phyloP scores from a whole-genome alignment of 1,140 invertebrate species.

The Halesus radiatus region DNA sequence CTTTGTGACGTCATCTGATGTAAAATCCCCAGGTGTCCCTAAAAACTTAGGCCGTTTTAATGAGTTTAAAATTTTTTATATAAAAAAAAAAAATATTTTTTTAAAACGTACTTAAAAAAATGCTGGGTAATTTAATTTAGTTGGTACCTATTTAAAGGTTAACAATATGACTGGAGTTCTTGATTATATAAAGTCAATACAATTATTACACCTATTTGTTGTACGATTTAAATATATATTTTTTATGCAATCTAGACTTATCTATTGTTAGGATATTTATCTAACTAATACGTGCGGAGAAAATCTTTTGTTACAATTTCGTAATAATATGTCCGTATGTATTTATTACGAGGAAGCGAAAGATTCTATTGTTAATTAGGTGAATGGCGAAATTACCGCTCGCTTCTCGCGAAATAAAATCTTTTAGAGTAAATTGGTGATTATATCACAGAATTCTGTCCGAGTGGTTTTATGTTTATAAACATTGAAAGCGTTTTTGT shows the following conservation, averaged over 20 bases:
- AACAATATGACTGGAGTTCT: too few species aligned
- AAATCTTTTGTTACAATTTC: conserved; percentile 35
- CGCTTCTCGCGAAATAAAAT: conserved; percentile 24
- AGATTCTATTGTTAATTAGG: conserved; percentile 38
- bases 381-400: conserved; percentile 16
- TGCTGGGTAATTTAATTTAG: too few species aligned
- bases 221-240: too few species aligned
- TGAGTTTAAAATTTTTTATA: too few species aligned
- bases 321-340: neutral
- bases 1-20: too few species aligned
- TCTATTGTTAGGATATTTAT: neutral
- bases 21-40: too few species aligned
- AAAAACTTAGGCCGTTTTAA: too few species aligned
- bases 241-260: neutral
- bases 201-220: too few species aligned
- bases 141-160: too few species aligned
- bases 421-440: conserved; percentile 10
- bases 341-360: conserved; percentile 35
- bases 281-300: neutral
- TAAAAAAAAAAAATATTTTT: too few species aligned
- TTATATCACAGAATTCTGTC: conserved; percentile 15
- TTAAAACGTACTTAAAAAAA: too few species aligned
- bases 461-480: neutral
- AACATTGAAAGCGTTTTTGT: conserved; percentile 1
- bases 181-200: too few species aligned